Percentiles rank a stretch among this genome's conserved stretches.
Conservation (phyloP, 2,113 vertebrate species). For the Pyxicephalus adspersus region DNA sequence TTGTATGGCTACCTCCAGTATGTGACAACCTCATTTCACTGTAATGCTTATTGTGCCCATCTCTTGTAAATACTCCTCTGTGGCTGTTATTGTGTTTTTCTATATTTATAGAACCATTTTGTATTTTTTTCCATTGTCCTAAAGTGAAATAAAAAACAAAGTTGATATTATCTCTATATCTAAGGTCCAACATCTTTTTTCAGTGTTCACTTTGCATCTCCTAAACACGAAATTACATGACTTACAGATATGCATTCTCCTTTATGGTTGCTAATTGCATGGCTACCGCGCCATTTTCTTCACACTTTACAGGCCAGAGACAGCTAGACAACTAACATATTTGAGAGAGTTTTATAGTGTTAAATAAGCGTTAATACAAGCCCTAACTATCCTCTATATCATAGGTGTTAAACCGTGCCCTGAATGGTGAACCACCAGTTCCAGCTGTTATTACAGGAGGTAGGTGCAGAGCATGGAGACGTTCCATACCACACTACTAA, state of each 20-base stretch:
- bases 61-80: not conserved
- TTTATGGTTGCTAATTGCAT: no score
- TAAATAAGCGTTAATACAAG: no score
- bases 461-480: constrained; percentile 27
- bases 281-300: no score
- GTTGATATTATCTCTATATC: no score
- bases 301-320: no score
- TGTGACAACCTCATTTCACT: not conserved
- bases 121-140: constrained; percentile 5
- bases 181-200: no score
- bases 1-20: no score
- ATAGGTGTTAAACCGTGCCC: no score
- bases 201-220: no score
- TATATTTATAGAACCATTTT: constrained; percentile 28
- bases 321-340: not conserved
- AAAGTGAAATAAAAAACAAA: constrained; percentile 15
- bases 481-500: not conserved
- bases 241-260: no score
- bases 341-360: not conserved
- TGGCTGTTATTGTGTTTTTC: not conserved
- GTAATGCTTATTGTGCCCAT: not conserved
- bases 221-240: no score
- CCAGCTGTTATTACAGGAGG: constrained; percentile 61
- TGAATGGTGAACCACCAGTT: constrained; percentile 61
- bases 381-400: no score